Conservation (phyloP, 2,888 invertebrate genomes). For the Lepetodrilus schrolli region DNA sequence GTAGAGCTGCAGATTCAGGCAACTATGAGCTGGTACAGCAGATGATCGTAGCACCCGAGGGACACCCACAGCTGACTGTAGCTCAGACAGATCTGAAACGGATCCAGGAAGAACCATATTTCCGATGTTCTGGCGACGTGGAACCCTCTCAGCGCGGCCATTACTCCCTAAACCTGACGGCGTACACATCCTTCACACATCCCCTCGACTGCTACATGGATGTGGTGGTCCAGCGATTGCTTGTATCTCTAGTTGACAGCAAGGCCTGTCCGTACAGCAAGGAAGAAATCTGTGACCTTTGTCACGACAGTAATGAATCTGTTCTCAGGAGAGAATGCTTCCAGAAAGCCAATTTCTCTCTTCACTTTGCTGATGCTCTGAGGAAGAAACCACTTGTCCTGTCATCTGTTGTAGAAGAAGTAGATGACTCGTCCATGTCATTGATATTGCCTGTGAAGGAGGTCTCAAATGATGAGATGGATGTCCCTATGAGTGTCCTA, state of each 20-base stretch:
- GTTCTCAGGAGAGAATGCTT: conserved; percentile 34
- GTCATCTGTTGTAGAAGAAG: conserved; percentile 58
- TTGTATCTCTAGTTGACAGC: conserved; percentile 55
- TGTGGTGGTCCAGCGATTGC: conserved; percentile 63
- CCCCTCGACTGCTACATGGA: conserved; percentile 68
- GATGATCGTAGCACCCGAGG: conserved; percentile 57
- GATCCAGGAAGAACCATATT: conserved; percentile 53
- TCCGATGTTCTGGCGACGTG: conserved; percentile 51
- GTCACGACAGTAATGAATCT: conserved; percentile 40
- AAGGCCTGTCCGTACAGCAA: conserved; percentile 52
- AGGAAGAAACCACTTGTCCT: conserved; percentile 52
- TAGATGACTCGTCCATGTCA: conserved; percentile 41
- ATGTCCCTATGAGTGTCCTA: conserved; percentile 47
- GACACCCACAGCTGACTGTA: conserved; percentile 64
- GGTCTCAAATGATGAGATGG: conserved; percentile 39
- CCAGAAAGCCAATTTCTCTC: conserved; percentile 39
- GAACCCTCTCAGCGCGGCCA: conserved; percentile 42
- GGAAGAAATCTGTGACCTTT: conserved; percentile 47
- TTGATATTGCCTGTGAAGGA: conserved; percentile 37
- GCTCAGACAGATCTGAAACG: conserved; percentile 51
- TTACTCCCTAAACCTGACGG: conserved; percentile 55
- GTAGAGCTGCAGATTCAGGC: conserved; percentile 45
- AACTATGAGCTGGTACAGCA: conserved; percentile 51
- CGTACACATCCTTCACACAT: conserved; percentile 61
- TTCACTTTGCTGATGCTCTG: conserved; percentile 51